Evolutionary conservation across 2,797 vertebrate species (phyloP).

Genomic region (Microcaecilia unicolor): DNA sequence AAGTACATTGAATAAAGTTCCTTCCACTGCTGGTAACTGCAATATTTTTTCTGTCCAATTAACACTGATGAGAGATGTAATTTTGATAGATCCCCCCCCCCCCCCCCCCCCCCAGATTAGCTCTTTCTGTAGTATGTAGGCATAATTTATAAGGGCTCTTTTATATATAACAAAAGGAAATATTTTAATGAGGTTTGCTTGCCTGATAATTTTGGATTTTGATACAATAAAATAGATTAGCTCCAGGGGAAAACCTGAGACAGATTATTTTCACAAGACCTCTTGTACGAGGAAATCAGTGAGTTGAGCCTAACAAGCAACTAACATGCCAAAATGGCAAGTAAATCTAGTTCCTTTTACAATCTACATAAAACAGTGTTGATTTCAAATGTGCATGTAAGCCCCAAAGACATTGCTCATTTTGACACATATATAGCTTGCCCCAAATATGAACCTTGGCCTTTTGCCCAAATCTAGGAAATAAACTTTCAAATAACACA

Average conservation of each 20-base stretch:
- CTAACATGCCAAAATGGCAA: conserved; percentile 50
- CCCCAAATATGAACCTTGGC: conserved; percentile 57
- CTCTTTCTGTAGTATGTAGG: no score
- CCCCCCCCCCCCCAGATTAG: no score
- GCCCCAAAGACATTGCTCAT: conserved; percentile 60
- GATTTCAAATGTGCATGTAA: conserved; percentile 58
- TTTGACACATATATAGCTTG: conserved; percentile 58
- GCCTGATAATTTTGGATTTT: no score
- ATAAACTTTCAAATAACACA: conserved; percentile 28
- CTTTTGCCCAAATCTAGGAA: conserved; percentile 50
- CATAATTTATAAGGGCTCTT: no score
- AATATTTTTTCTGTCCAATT: no score
- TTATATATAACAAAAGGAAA: no score
- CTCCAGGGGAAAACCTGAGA: conserved; percentile 48
- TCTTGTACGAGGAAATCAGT: conserved; percentile 67
- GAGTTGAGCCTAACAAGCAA: conserved; percentile 68
- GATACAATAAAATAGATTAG: conserved; percentile 48
- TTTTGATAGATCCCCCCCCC: no score
- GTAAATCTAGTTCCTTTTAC: conserved; percentile 67
- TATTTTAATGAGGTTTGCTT: no score
- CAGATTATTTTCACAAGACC: conserved; percentile 64
- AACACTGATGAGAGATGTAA: no score
- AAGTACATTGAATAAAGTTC: no score
- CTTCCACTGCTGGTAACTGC: no score
- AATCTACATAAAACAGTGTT: conserved; percentile 54